phyloP scores from a whole-genome alignment of 2,797 vertebrate genomes.

The Chaunax sp. region DNA sequence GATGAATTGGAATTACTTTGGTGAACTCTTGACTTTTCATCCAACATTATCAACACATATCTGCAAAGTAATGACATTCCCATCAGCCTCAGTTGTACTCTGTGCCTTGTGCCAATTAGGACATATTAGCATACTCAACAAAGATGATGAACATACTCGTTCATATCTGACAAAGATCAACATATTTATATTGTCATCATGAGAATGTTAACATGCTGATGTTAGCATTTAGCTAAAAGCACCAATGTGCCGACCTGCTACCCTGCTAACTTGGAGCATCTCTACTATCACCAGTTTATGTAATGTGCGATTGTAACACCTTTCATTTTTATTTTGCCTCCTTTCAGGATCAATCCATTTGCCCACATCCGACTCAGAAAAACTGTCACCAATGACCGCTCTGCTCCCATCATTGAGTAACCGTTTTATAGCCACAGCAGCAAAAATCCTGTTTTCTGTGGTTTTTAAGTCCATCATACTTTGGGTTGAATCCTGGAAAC shows the following conservation, averaged over 20 bases:
- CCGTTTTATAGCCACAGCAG: constrained; percentile 16
- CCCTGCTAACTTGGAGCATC: background rate
- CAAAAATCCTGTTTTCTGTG: constrained; percentile 16
- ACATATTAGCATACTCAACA: too few species aligned
- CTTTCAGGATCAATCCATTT: constrained; percentile 86
- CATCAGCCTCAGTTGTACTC: too few species aligned
- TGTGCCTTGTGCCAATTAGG: too few species aligned
- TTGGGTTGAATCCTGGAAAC: constrained; percentile 51
- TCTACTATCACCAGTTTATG: constrained; percentile 7
- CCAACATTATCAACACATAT: too few species aligned
- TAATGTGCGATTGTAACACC: background rate
- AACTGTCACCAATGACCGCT: constrained; percentile 90
- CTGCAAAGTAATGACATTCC: too few species aligned
- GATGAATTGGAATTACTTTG: too few species aligned
- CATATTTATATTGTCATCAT: too few species aligned
- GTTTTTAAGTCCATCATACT: constrained; percentile 27
- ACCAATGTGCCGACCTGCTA: background rate
- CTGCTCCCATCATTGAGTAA: constrained; percentile 88
- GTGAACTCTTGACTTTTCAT: too few species aligned
- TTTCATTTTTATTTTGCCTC: constrained; percentile 12
- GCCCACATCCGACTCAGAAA: constrained; percentile 87
- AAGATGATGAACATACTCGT: too few species aligned
- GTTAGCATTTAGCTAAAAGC: background rate
- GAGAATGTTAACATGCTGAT: too few species aligned
- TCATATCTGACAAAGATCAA: too few species aligned